A percentile compares a stretch with the other conserved stretches of the same genome.
phyloP scores from a whole-genome alignment of 2,113 vertebrate species.

The Puntigrus tetrazona region DNA sequence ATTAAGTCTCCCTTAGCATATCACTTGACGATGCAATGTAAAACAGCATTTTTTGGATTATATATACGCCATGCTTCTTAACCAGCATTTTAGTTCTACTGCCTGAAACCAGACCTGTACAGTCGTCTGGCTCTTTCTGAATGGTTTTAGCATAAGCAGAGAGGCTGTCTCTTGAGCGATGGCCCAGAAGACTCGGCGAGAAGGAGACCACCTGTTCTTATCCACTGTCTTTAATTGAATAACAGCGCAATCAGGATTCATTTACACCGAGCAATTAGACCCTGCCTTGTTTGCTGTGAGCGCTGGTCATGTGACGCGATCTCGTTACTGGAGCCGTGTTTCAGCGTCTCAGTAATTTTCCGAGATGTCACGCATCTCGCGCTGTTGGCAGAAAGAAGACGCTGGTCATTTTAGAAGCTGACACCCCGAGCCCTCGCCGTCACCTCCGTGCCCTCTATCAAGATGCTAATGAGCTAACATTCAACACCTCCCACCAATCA shows the following conservation, averaged over 20 bases:
- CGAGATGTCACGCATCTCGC: background rate
- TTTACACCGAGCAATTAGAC: slow-evolving; percentile 71
- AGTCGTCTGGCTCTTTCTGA: slow-evolving; percentile 26
- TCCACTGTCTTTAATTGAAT: slow-evolving; percentile 74
- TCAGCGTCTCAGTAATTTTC: slow-evolving; percentile 41
- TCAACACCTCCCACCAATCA: slow-evolving; percentile 42
- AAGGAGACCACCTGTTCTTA: slow-evolving; percentile 71
- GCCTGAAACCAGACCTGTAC: background rate
- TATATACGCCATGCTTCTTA: background rate
- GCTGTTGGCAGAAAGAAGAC: background rate
- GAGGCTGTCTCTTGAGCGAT: slow-evolving; percentile 31
- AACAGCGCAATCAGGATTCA: slow-evolving; percentile 74
- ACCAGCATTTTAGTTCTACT: background rate
- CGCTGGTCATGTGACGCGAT: slow-evolving; percentile 67
- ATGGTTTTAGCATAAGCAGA: slow-evolving; percentile 30
- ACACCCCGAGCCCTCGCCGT: slow-evolving; percentile 29
- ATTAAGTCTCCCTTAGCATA: background rate
- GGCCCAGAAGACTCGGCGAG: slow-evolving; percentile 52
- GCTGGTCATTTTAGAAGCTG: background rate
- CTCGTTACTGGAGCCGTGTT: slow-evolving; percentile 68
- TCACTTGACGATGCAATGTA: background rate
- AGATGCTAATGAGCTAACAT: slow-evolving; percentile 67
- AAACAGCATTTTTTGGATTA: too few relatives aligned
- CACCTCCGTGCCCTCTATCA: slow-evolving; percentile 67
- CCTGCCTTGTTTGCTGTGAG: slow-evolving; percentile 72